Base-by-base conservation (phyloP, 2,113 vertebrate genomes). In the Ceyx cyanopectus region DNA sequence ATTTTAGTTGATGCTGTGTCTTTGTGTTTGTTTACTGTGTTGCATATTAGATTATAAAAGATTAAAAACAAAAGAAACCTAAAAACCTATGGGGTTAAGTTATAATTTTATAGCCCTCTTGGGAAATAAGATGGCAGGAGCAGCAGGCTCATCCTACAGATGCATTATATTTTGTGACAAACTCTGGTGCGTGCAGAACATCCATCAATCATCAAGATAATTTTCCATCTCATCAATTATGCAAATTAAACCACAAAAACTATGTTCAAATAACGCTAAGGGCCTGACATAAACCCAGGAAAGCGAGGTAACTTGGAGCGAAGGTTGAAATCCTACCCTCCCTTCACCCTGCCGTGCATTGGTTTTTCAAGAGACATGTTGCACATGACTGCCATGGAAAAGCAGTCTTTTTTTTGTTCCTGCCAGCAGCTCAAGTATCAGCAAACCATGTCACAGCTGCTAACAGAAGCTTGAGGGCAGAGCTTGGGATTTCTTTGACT, bases 201-300 rank as follows among this genome's bases (percentile, higher is more conserved):
- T 85, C 96, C 95, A 97, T 97, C 96, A 97, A 95, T 97, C 96
- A 97, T 87, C 2, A 21, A 96, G 94, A 97, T 97, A 94, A 97
- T 97, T 97, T 97, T 96, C 96, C 97, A 96, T 97, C 97, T 97
- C 96, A 97, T 97, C 95, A 96, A 96, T 96, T 97, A 97, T 97
- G 96, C 94, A 97, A 97, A 97, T 97, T 97, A 96, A 97, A 96
- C 76, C 93, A 96, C 94, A 95, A 94, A 90, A 97, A 84, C 94
- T 96, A 93, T 95, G 95, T 96, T 97, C 95, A 95, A 95, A 93
- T 92, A 95, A 97, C 0, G 1, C 81, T 86, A 93, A 94, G 61
- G 94, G 93, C 86, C 93, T 95, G 94, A 95, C 90, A 93, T 95
- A 95, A 96, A 96, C 89, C 74, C 95, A 94, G 66, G 80, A 96